These are phyloP conservation scores for Notoglanidium macrostoma DNA, from an alignment of 2,797 vertebrate genomes.

Conservation along the genomic window DNA sequence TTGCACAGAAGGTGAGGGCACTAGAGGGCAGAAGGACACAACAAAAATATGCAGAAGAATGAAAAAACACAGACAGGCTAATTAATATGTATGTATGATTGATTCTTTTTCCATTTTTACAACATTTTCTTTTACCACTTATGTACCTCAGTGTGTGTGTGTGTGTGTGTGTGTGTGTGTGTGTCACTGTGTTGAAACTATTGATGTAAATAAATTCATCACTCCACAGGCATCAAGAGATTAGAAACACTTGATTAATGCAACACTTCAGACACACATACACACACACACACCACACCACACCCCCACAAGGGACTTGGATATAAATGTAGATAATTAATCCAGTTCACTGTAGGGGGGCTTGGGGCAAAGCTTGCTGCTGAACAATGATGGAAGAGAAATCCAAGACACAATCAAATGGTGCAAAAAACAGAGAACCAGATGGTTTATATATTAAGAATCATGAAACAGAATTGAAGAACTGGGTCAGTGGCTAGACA, in stretches of 20 bases:
- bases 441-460: background rate
- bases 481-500: background rate
- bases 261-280: background rate
- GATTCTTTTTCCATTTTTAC: background rate
- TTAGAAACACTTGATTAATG: background rate
- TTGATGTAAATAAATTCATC: background rate
- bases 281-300: slow-evolving; percentile 13
- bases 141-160: background rate
- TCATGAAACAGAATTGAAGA: background rate
- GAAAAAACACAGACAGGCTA: background rate
- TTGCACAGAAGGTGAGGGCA: background rate
- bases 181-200: background rate
- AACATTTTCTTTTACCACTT: background rate
- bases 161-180: background rate
- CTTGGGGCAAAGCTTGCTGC: background rate
- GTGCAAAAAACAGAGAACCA: background rate
- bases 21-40: slow-evolving; percentile 41
- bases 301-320: background rate
- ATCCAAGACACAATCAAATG: background rate
- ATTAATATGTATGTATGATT: background rate
- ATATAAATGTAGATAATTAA: slow-evolving; percentile 20
- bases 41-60: background rate
- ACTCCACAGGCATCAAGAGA: background rate
- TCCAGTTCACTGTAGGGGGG: background rate
- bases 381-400: background rate